A percentile compares a stretch with the other conserved stretches of the same genome.
Conservation (phyloP, 64 coral and sea anemone species). For the Hydrozoanthus tunicans region DNA sequence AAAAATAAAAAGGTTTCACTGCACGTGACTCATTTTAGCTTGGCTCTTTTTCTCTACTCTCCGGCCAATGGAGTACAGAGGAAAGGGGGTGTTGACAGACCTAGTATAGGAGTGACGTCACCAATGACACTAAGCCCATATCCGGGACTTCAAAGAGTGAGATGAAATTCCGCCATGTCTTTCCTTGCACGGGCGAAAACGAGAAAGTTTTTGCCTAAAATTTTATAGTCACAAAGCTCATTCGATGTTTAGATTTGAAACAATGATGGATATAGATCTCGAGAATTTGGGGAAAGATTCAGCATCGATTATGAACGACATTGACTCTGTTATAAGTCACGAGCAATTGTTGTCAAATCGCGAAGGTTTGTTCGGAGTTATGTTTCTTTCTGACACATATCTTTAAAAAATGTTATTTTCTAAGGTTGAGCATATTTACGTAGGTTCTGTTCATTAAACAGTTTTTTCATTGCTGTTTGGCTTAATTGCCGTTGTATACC, state of each 20-base stretch:
- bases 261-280: slow-evolving; percentile 52
- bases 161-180: slow-evolving; percentile 56
- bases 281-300: slow-evolving; percentile 29
- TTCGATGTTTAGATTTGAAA: neutral
- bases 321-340: slow-evolving; percentile 65
- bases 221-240: slow-evolving; percentile 3
- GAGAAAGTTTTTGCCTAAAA: slow-evolving; percentile 33
- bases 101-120: slow-evolving; percentile 41
- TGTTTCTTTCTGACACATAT: slow-evolving; percentile 26
- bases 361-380: slow-evolving; percentile 56
- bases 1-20: neutral
- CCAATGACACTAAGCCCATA: neutral
- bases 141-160: slow-evolving; percentile 51
- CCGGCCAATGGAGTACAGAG: neutral
- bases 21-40: slow-evolving; percentile 17
- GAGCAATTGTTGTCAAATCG: slow-evolving; percentile 84
- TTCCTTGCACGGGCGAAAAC: slow-evolving; percentile 15
- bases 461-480: slow-evolving; percentile 3
- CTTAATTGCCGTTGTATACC: slow-evolving; percentile 16
- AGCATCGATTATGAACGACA: slow-evolving; percentile 26
- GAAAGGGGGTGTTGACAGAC: slow-evolving; percentile 48
- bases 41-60: neutral
- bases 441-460: slow-evolving; percentile 32
- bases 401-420: slow-evolving; percentile 20
- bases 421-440: neutral